Percentiles rank a stretch among this genome's conserved stretches.
These are phyloP conservation scores for Periparus ater DNA, from an alignment of 2,797 vertebrate species.

Conservation along the genomic window DNA sequence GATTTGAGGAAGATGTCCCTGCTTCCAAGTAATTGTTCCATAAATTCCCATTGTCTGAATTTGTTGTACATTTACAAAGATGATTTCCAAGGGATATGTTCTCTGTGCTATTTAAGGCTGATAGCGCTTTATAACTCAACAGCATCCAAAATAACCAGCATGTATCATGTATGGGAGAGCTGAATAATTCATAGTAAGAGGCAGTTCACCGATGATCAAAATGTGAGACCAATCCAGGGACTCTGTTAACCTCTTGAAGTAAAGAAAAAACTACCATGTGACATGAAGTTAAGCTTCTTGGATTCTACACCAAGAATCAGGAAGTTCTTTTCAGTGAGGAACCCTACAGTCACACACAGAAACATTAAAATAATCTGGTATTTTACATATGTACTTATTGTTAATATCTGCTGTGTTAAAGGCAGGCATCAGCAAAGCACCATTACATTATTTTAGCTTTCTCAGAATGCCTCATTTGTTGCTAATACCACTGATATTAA, in stretches of 20 bases:
- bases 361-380: background rate
- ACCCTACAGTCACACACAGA: background rate
- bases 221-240: background rate
- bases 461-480: background rate
- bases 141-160: background rate
- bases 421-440: slow-evolving; percentile 23
- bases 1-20: background rate
- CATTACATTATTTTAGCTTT: background rate
- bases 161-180: background rate
- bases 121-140: background rate
- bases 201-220: background rate
- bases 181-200: background rate
- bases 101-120: slow-evolving; percentile 13
- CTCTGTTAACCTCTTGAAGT: background rate
- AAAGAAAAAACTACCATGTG: background rate
- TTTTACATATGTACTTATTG: background rate
- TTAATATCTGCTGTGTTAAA: background rate
- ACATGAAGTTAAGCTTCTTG: background rate
- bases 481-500: background rate
- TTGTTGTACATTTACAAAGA: background rate
- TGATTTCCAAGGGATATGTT: background rate
- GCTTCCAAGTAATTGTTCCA: background rate
- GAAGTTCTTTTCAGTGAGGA: background rate
- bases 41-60: background rate
- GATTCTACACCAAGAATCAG: background rate